These are phyloP conservation scores for Tyto alba DNA, from an alignment of 2,113 vertebrate genomes.

Conservation along the genomic window DNA sequence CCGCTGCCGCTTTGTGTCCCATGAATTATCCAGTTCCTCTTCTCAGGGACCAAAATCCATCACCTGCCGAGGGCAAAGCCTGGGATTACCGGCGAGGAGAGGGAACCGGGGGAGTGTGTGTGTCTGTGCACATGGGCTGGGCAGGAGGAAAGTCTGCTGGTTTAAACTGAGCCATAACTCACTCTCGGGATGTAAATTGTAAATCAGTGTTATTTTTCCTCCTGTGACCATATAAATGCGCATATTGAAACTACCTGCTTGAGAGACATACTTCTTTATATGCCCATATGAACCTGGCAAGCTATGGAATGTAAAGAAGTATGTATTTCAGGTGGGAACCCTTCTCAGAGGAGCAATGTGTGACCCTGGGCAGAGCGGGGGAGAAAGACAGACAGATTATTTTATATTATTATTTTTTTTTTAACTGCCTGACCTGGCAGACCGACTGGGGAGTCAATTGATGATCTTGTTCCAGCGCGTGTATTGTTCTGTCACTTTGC, in stretches of 20 bases:
- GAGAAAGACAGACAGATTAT: constrained; percentile 47
- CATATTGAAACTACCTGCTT: constrained; percentile 81
- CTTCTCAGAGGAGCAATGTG: constrained; percentile 62
- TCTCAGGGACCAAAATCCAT: neutral
- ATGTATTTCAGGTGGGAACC: constrained; percentile 91
- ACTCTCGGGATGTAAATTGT: constrained; percentile 38
- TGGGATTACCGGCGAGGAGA: neutral
- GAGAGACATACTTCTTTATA: constrained; percentile 99
- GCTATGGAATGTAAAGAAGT: constrained; percentile 99
- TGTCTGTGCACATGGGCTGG: neutral
- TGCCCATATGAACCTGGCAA: constrained; percentile 97
- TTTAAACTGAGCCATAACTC: constrained; percentile 38
- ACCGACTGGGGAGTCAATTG: constrained; percentile 75
- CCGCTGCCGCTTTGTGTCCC: neutral
- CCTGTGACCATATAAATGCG: constrained; percentile 59
- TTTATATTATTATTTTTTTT: constrained; percentile 4
- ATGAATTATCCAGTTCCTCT: neutral
- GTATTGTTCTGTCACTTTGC: constrained; percentile 98
- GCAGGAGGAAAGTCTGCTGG: constrained; percentile 41
- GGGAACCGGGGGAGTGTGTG: neutral
- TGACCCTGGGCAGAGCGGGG: neutral
- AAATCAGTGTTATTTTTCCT: constrained; percentile 63
- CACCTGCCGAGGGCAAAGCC: neutral
- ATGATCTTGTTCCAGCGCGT: constrained; percentile 80
- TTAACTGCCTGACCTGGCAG: constrained; percentile 62